phyloP scores from a whole-genome alignment of 2,797 vertebrate species.

The Vespertilio murinus region DNA sequence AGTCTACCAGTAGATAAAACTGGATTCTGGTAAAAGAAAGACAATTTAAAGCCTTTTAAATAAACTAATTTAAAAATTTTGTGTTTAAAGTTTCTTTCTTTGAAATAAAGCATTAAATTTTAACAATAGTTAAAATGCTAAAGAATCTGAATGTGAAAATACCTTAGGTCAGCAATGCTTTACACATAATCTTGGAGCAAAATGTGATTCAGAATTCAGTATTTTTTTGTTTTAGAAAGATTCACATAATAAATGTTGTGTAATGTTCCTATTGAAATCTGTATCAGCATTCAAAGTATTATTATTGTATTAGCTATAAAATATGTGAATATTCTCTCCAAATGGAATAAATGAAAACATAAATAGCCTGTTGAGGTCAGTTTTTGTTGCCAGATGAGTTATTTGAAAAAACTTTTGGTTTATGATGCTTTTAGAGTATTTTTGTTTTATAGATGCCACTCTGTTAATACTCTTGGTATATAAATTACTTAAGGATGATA shows the following conservation, averaged over 20 bases:
- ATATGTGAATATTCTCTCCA: not conserved
- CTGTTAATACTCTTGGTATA: constrained; percentile 1
- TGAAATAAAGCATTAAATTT: not conserved
- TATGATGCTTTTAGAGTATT: constrained; percentile 46
- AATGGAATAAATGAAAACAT: not conserved
- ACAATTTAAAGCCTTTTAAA: not conserved
- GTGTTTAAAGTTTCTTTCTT: not conserved
- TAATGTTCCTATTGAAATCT: not conserved
- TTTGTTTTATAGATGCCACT: constrained; percentile 18
- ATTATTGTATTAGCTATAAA: constrained; percentile 1
- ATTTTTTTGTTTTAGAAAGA: constrained; percentile 35
- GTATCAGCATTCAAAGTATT: not conserved
- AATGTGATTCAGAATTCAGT: constrained; percentile 14
- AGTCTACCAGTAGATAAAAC: not conserved
- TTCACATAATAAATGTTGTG: not conserved
- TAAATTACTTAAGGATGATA: constrained; percentile 11
- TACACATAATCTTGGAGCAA: not conserved
- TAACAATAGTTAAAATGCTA: constrained; percentile 23
- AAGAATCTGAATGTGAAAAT: not conserved
- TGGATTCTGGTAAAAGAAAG: not conserved
- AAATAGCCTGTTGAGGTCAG: not conserved
- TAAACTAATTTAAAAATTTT: not conserved
- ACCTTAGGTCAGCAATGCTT: not conserved
- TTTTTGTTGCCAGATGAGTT: not conserved
- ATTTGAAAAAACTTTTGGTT: not conserved